phyloP scores from a whole-genome alignment of 2,797 vertebrate species.

The Distichodus sexfasciatus region DNA sequence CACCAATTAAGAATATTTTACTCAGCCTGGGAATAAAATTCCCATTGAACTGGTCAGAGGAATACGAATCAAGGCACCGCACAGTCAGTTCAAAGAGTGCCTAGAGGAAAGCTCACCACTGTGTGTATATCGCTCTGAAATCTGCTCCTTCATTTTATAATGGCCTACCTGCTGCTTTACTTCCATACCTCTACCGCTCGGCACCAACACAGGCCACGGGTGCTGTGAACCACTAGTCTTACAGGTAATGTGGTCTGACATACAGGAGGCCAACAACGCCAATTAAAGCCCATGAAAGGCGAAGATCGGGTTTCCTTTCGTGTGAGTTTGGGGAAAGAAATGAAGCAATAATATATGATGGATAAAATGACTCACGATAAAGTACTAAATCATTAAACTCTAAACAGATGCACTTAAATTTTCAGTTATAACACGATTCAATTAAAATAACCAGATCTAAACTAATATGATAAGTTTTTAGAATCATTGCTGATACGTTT shows the following conservation, averaged over 20 bases:
- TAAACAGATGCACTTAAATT: too few relatives aligned
- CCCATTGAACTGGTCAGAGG: background rate
- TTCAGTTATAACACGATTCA: too few relatives aligned
- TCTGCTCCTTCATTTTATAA: conserved; percentile 48
- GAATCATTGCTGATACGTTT: too few relatives aligned
- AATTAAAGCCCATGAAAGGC: conserved; percentile 32
- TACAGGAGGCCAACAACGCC: conserved; percentile 41
- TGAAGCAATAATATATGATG: background rate
- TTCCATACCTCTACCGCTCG: conserved; percentile 41
- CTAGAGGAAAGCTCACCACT: conserved; percentile 46
- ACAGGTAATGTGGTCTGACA: conserved; percentile 50
- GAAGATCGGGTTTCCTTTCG: background rate
- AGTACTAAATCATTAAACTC: background rate
- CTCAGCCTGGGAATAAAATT: background rate
- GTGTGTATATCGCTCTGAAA: conserved; percentile 44
- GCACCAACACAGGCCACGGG: conserved; percentile 37
- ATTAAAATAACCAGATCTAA: too few relatives aligned
- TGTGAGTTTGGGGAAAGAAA: background rate
- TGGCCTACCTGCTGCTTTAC: conserved; percentile 51
- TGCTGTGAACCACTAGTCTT: conserved; percentile 40
- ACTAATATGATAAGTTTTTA: too few relatives aligned
- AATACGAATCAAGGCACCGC: conserved; percentile 2
- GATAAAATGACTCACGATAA: background rate
- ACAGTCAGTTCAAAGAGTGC: conserved; percentile 42
- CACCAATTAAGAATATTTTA: background rate